Evolutionary conservation across 2,888 invertebrate species (phyloP), one percentile per base, ranked within the genome.

Genomic region (Xestia xanthographa): DNA sequence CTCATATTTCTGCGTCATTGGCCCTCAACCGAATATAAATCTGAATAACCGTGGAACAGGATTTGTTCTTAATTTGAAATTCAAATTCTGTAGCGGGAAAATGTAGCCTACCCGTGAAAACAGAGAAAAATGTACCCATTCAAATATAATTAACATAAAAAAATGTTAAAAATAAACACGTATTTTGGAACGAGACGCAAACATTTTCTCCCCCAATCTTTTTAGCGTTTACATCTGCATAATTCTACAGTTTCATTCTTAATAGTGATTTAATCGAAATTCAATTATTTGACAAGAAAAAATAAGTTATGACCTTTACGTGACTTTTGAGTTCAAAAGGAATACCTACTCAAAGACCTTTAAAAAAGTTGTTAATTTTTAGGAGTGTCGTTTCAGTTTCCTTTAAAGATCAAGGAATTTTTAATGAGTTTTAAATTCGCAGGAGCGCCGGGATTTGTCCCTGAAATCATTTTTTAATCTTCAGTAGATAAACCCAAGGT

Each of bases 71-170:
- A 91, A 94, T 95, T 94, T 95, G 94, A 95, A 95, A 90, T 94
- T 95, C 94, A 95, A 94, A 95, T 95, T 92, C 87, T 91, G 92
- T 91, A 91, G 90, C 92, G 92, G 93, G 92, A 93, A 93, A 93
- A 92, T 91, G 94, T 92, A 91, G 92, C 89, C 83, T 87, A 89
- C 88, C 91, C 90, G 90, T 88, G 91, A 90, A 93, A 93, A 92
- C 92, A 92, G 90, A 90, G 91, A 93, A 93, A 94, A 94, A 94
- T 93, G 92, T 93, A 92, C 92, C 91, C 92, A 92, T 93, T 91
- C 93, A 93, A 93, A 94, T 93, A 92, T 92, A 94, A 94, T 94
- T 94, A 94, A 90, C 93, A 94, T 94, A 94, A 94, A 94, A 79
- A 93, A 93, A 91, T 83, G 81, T 80, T 87, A 88, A 87, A 90